Evolutionary conservation across 2,113 vertebrate species (phyloP).

Genomic region (Grus americana): DNA sequence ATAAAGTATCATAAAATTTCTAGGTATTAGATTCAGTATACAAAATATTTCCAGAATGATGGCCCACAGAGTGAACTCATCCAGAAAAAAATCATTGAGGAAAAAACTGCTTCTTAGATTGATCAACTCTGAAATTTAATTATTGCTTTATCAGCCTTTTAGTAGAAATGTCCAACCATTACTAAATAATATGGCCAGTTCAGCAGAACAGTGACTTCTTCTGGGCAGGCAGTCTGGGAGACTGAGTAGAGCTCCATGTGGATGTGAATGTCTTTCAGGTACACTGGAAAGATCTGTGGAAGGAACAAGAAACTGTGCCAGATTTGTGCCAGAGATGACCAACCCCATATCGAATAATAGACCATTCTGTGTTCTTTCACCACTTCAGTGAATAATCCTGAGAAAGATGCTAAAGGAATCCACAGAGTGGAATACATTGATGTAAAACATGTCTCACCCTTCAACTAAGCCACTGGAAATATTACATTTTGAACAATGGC

Average conservation of each 20-base stretch:
- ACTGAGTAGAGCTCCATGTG: neutral
- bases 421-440: neutral
- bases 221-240: neutral
- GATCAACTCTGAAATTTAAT: neutral
- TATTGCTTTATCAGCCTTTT: neutral
- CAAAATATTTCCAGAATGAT: neutral
- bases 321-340: neutral
- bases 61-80: neutral
- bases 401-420: neutral
- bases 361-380: neutral
- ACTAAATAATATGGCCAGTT: neutral
- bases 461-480: neutral
- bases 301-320: neutral
- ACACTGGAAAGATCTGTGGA: neutral
- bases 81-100: neutral
- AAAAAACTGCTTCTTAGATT: neutral
- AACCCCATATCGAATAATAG: neutral
- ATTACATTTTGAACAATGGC: neutral
- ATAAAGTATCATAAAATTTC: neutral
- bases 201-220: neutral
- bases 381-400: neutral
- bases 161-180: neutral
- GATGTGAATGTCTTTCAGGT: neutral
- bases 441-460: neutral
- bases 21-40: neutral